These are phyloP conservation scores for Diloba caeruleocephala DNA, from an alignment of 2,888 invertebrate species.

Conservation along the genomic window DNA sequence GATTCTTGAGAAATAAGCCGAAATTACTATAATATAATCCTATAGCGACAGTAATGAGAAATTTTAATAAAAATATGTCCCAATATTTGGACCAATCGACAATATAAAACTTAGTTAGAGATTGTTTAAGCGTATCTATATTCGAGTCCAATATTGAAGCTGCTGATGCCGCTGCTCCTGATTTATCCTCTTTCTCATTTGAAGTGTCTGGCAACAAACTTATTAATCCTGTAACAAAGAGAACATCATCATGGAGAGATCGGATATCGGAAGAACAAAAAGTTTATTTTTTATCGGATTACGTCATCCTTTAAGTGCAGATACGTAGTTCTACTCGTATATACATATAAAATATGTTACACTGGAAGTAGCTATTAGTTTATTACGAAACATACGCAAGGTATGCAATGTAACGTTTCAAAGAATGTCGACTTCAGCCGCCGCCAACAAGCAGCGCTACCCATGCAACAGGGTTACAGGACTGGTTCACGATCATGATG, in stretches of 20 bases:
- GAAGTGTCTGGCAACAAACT: constrained; percentile 54
- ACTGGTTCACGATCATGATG: too few species aligned
- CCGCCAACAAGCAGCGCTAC: too few species aligned
- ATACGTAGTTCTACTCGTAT: too few species aligned
- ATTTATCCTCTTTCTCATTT: constrained; percentile 45
- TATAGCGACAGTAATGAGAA: constrained; percentile 82
- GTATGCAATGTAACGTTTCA: too few species aligned
- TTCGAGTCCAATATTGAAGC: constrained; percentile 57
- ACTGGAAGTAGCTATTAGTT: too few species aligned
- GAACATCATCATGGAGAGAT: too few species aligned
- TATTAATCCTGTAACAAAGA: constrained; percentile 60
- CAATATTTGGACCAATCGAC: constrained; percentile 86
- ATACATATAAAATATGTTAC: too few species aligned
- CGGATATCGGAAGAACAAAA: too few species aligned
- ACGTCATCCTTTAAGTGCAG: too few species aligned
- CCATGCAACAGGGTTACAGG: too few species aligned
- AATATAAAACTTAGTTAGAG: constrained; percentile 76
- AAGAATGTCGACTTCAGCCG: too few species aligned
- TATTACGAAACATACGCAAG: too few species aligned
- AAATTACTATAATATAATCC: constrained; percentile 85
- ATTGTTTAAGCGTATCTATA: constrained; percentile 62
- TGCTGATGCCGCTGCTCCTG: constrained; percentile 26
- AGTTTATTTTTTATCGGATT: not conserved
- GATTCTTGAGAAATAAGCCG: constrained; percentile 78
- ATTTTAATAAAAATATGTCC: constrained; percentile 84